phyloP scores from a whole-genome alignment of 2,797 vertebrate genomes.

The Brachymystax lenok region DNA sequence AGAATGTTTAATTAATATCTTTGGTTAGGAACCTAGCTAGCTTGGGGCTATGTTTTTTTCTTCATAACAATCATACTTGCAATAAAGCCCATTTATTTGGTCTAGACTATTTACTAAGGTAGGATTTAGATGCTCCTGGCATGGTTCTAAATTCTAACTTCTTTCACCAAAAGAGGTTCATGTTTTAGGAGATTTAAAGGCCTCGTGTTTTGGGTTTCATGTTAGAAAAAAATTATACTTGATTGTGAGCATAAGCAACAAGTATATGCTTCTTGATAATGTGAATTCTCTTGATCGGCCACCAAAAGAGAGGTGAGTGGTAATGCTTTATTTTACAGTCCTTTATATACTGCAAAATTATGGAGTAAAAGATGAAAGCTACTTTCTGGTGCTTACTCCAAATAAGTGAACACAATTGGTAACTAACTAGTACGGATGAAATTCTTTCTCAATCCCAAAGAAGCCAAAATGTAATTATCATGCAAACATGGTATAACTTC shows the following conservation, averaged over 20 bases:
- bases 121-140: background rate
- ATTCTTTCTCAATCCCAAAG: background rate
- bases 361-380: background rate
- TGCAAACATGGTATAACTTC: background rate
- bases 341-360: background rate
- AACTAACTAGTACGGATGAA: background rate
- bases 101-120: background rate
- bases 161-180: background rate
- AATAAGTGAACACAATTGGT: background rate
- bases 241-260: too few species aligned
- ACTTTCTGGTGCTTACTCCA: background rate
- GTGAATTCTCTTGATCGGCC: background rate
- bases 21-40: constrained; percentile 49
- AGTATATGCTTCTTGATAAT: background rate
- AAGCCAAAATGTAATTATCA: background rate
- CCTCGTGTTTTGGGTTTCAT: too few species aligned
- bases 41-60: constrained; percentile 18
- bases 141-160: too few species aligned
- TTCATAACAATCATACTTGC: constrained; percentile 15
- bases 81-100: constrained; percentile 21
- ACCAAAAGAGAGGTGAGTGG: background rate
- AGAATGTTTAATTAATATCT: constrained; percentile 18
- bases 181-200: background rate
- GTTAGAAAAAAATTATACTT: too few species aligned
- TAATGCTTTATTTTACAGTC: constrained; percentile 12